Conservation (phyloP, 2,888 invertebrate genomes). For the Megamerina dolium region DNA sequence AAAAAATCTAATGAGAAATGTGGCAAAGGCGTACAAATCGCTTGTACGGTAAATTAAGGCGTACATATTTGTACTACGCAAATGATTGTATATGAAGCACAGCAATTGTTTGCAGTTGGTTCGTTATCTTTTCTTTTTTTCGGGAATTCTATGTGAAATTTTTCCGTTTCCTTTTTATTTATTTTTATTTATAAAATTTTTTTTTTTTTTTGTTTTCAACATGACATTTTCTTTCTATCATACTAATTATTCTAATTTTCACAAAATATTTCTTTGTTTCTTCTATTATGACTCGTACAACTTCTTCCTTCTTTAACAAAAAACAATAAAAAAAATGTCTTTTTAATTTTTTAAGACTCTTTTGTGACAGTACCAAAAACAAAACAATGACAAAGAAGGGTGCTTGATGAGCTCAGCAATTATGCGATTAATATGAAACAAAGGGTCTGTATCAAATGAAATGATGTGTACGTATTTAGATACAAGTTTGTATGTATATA, state of each 20-base stretch:
- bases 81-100: background rate
- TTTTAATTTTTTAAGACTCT: background rate
- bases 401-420: background rate
- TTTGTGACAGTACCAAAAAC: background rate
- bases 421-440: background rate
- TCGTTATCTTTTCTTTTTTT: background rate
- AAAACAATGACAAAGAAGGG: too few species aligned
- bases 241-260: conserved; percentile 36
- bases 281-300: background rate
- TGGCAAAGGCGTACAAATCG: background rate
- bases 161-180: background rate
- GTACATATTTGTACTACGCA: background rate
- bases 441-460: background rate
- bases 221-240: conserved; percentile 29
- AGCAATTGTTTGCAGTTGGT: background rate
- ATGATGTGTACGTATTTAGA: too few species aligned
- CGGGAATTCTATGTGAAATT: background rate
- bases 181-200: background rate
- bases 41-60: background rate
- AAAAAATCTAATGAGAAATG: too few species aligned
- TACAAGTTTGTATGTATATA: too few species aligned
- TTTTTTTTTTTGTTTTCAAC: conserved; percentile 10
- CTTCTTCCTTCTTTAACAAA: too few species aligned
- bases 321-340: background rate
- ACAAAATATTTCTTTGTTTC: conserved; percentile 22